These are phyloP conservation scores for Aplocera efformata DNA, from an alignment of 2,888 invertebrate species.

Conservation along the genomic window DNA sequence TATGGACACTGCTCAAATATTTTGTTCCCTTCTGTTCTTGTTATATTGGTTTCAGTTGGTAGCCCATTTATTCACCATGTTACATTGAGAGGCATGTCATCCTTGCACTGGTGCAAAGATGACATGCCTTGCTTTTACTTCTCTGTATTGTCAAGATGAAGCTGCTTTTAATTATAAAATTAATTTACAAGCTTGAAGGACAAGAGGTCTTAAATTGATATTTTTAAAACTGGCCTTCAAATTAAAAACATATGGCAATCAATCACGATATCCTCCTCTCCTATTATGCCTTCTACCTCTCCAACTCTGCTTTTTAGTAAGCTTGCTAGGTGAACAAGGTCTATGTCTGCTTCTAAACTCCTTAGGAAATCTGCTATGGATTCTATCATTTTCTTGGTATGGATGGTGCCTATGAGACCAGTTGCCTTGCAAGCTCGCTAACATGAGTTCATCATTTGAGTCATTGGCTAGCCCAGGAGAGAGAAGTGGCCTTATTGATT, in stretches of 20 bases:
- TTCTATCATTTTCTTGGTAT: slow-evolving; percentile 53
- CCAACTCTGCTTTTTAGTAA: slow-evolving; percentile 22
- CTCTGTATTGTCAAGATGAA: too few relatives aligned
- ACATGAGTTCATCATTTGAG: slow-evolving; percentile 53
- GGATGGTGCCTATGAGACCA: slow-evolving; percentile 73
- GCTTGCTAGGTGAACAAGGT: slow-evolving; percentile 13
- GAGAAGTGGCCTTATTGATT: slow-evolving; percentile 37
- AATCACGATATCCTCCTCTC: slow-evolving; percentile 45
- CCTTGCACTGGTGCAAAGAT: too few relatives aligned
- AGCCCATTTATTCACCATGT: too few relatives aligned
- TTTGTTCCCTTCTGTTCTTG: too few relatives aligned
- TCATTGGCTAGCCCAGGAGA: slow-evolving; percentile 39
- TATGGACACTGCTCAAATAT: too few relatives aligned
- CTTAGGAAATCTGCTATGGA: slow-evolving; percentile 45
- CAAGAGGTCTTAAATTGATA: too few relatives aligned
- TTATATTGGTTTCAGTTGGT: too few relatives aligned
- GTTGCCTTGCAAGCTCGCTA: slow-evolving; percentile 73
- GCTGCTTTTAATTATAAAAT: too few relatives aligned
- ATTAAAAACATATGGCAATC: background rate
- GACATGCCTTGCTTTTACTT: too few relatives aligned
- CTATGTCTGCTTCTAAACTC: slow-evolving; percentile 9
- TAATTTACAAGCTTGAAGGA: too few relatives aligned
- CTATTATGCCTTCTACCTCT: slow-evolving; percentile 48
- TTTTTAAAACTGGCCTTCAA: too few relatives aligned
- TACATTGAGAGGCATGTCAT: too few relatives aligned